Evolutionary conservation across 2,113 vertebrate species (phyloP).

Genomic region (Pycnonotus jocosus): DNA sequence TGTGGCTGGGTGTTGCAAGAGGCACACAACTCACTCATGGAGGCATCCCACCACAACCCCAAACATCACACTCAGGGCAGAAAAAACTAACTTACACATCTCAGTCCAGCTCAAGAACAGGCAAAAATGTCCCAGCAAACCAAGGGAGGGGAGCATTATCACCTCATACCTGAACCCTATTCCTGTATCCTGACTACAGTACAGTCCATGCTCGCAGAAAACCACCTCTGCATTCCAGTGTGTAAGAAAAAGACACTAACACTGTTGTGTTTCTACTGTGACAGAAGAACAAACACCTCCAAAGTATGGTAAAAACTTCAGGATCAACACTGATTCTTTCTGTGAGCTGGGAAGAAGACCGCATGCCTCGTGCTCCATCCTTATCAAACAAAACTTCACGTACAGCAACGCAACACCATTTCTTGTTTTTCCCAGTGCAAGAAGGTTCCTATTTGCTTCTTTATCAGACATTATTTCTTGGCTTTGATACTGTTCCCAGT

Average conservation of each 20-base stretch:
- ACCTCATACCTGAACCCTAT: background rate
- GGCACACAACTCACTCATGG: rapidly evolving
- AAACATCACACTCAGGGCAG: background rate
- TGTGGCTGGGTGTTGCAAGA: background rate
- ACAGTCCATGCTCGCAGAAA: background rate
- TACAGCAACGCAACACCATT: background rate
- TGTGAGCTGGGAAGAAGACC: background rate
- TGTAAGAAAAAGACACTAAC: background rate
- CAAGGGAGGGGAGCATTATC: background rate
- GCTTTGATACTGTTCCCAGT: background rate
- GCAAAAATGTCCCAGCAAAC: background rate
- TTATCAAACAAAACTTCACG: background rate
- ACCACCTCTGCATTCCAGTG: background rate
- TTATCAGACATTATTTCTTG: background rate
- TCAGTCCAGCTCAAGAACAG: background rate
- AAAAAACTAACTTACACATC: background rate
- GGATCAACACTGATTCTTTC: background rate
- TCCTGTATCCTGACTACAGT: background rate
- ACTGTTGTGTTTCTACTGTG: background rate
- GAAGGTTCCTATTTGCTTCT: background rate
- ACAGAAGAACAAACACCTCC: background rate
- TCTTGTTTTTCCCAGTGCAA: background rate
- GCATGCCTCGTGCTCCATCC: background rate
- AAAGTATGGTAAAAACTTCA: background rate
- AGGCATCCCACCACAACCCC: rapidly evolving